Conservation (phyloP, 2,888 invertebrate genomes). For the Bruchidius siliquastri region DNA sequence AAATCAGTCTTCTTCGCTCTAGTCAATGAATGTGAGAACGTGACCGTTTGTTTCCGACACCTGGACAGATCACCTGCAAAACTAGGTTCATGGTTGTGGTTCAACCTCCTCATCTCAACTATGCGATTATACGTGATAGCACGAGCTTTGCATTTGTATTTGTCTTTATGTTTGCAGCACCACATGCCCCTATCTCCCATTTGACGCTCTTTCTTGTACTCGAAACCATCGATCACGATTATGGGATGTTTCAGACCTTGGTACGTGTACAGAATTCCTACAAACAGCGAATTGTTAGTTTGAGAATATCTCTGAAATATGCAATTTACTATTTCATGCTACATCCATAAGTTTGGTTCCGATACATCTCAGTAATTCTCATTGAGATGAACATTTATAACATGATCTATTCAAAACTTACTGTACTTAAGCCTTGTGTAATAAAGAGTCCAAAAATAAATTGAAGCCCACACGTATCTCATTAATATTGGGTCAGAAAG, state of each 20-base stretch:
- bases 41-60: slow-evolving; percentile 1
- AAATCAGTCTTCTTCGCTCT: not conserved
- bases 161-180: slow-evolving; percentile 26
- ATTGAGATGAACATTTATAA: too few relatives aligned
- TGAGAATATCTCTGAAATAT: too few relatives aligned
- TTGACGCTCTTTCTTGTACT: slow-evolving; percentile 25
- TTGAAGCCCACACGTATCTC: too few relatives aligned
- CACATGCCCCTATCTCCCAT: slow-evolving; percentile 22
- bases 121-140: slow-evolving; percentile 20
- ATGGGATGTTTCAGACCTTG: slow-evolving; percentile 29
- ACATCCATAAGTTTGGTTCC: too few relatives aligned
- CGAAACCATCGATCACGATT: slow-evolving; percentile 27
- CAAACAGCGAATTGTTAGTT: not conserved
- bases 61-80: slow-evolving; percentile 10
- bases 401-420: too few relatives aligned
- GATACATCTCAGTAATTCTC: too few relatives aligned
- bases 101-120: slow-evolving; percentile 5
- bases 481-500: too few relatives aligned
- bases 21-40: not conserved
- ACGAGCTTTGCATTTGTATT: slow-evolving; percentile 24
- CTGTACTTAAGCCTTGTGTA: too few relatives aligned
- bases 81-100: slow-evolving; percentile 16
- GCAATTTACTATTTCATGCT: too few relatives aligned
- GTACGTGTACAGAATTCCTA: slow-evolving; percentile 8
- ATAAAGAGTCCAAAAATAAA: too few relatives aligned